Conservation (phyloP, 2,888 invertebrate species). For the Dorcus hopei region DNA sequence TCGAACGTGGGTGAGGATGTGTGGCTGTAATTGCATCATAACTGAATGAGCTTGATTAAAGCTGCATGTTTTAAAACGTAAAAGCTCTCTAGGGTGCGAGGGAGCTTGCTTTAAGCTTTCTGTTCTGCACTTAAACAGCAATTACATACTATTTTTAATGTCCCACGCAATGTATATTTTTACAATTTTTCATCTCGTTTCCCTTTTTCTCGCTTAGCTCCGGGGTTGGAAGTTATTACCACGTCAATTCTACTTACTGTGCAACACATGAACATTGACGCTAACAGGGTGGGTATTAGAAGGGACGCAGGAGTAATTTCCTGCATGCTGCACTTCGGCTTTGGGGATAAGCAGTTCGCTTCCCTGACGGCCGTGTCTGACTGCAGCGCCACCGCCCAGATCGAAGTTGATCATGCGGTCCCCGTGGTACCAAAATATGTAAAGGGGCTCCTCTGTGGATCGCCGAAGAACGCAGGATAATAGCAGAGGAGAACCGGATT, state of each 20-base stretch:
- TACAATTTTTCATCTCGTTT: no score
- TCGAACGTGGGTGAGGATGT: neutral
- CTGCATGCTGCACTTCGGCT: constrained; percentile 63
- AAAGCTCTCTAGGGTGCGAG: no score
- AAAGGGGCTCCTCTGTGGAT: constrained; percentile 67
- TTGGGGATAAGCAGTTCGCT: constrained; percentile 53
- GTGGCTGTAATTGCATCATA: no score
- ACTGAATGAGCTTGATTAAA: no score
- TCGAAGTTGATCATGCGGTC: constrained; percentile 85
- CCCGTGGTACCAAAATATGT: constrained; percentile 81
- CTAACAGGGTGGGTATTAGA: constrained; percentile 74
- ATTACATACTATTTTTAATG: no score
- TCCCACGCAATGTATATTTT: no score
- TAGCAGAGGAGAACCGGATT: constrained; percentile 68
- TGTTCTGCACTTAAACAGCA: no score
- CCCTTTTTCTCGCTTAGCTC: no score
- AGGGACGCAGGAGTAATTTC: constrained; percentile 79
- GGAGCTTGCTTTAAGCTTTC: no score
- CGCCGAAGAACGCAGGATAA: constrained; percentile 67
- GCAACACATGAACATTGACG: constrained; percentile 70
- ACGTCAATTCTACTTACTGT: constrained; percentile 51
- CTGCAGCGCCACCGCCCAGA: constrained; percentile 58
- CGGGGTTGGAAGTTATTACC: no score
- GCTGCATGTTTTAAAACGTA: no score
- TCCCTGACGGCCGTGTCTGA: constrained; percentile 49